Conservation (phyloP, 2,797 vertebrate genomes). For the Rhinichthys osculus region DNA sequence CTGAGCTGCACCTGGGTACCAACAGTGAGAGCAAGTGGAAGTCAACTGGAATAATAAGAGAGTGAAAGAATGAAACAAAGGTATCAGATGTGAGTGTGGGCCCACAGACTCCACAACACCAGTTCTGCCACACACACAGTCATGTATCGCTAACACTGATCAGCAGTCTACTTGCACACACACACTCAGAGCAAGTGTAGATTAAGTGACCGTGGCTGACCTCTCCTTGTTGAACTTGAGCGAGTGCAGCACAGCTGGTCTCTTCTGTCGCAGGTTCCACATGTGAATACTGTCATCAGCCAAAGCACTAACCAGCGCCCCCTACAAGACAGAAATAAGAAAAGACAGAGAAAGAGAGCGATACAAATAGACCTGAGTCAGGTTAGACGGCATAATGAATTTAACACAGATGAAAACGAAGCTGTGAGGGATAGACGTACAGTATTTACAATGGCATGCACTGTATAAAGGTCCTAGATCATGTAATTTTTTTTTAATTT, state of each 20-base stretch:
- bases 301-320: constrained; percentile 97
- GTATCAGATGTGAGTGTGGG: constrained; percentile 31
- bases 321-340: constrained; percentile 74
- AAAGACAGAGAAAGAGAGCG: background rate
- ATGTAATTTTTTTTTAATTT: background rate
- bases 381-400: background rate
- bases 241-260: constrained; percentile 96
- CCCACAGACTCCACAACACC: constrained; percentile 4
- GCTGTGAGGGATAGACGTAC: background rate
- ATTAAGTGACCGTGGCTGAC: constrained; percentile 73
- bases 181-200: constrained; percentile 19
- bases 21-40: constrained; percentile 11
- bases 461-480: background rate
- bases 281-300: constrained; percentile 95
- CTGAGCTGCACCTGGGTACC: constrained; percentile 41
- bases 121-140: constrained; percentile 40
- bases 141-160: constrained; percentile 18
- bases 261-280: constrained; percentile 98
- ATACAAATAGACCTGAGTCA: background rate
- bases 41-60: constrained; percentile 34
- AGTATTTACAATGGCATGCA: background rate
- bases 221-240: constrained; percentile 98
- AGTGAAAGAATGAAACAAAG: background rate
- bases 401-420: background rate
- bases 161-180: constrained; percentile 20